Evolutionary conservation across 2,888 invertebrate species (phyloP).

Genomic region (Scaptomyza parva): DNA sequence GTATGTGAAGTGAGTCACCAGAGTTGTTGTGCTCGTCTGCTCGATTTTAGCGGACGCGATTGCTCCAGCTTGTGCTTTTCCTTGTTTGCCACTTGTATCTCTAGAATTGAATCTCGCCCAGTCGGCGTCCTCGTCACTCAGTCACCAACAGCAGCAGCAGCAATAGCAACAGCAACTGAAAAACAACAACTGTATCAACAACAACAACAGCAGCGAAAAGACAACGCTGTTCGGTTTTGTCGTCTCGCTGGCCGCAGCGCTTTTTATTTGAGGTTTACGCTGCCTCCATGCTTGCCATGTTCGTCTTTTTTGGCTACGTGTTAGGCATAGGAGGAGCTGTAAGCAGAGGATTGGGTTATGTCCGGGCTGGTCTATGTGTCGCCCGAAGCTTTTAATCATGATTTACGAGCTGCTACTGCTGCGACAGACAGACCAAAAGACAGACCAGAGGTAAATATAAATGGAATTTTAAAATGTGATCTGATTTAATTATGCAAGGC

Average conservation of each 20-base stretch:
- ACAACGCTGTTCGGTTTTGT: slow-evolving; percentile 42
- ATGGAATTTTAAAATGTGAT: slow-evolving; percentile 83
- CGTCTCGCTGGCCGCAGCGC: slow-evolving; percentile 66
- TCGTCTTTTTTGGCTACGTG: slow-evolving; percentile 57
- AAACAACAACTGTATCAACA: slow-evolving; percentile 16
- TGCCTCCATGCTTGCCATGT: slow-evolving; percentile 31
- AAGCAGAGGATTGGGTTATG: slow-evolving; percentile 39
- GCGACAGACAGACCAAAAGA: slow-evolving; percentile 48
- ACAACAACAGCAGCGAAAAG: slow-evolving; percentile 3
- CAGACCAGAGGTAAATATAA: slow-evolving; percentile 79
- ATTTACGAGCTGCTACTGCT: slow-evolving; percentile 74
- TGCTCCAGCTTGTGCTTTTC: slow-evolving; percentile 37
- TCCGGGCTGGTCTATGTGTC: slow-evolving; percentile 61
- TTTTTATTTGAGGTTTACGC: slow-evolving; percentile 72
- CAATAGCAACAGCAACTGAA: slow-evolving; percentile 13
- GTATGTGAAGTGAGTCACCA: slow-evolving; percentile 69
- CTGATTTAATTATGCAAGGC: slow-evolving; percentile 81
- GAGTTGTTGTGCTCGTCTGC: slow-evolving; percentile 55
- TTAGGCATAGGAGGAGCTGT: slow-evolving; percentile 65
- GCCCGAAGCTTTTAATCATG: slow-evolving; percentile 82
- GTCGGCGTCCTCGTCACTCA: slow-evolving; percentile 67
- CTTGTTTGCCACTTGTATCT: slow-evolving; percentile 76
- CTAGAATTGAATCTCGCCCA: slow-evolving; percentile 78
- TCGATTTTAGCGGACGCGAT: slow-evolving; percentile 56
- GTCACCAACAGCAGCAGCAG: slow-evolving; percentile 27